A percentile compares a stretch with the other conserved stretches of the same genome.
phyloP scores from a whole-genome alignment of 2,113 vertebrate species.

The Salvelinus alpinus region DNA sequence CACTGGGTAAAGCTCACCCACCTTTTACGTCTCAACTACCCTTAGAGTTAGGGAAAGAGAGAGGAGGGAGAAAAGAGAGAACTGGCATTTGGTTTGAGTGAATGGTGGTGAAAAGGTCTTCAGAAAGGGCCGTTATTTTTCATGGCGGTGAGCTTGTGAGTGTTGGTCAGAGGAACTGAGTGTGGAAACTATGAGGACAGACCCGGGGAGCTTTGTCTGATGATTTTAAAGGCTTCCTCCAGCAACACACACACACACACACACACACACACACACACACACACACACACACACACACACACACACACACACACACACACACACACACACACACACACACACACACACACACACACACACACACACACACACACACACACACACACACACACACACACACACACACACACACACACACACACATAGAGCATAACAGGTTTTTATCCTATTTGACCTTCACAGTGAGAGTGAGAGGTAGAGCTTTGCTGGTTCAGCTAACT shows the following conservation, averaged over 20 bases:
- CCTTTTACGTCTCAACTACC: slow-evolving; percentile 7
- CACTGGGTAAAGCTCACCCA: neutral
- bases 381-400: too few species aligned
- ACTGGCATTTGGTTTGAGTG: slow-evolving; percentile 16
- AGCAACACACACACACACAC: slow-evolving; percentile 7
- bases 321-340: slow-evolving; percentile 25
- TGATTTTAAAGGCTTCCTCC: slow-evolving; percentile 45
- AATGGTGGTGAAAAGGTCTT: slow-evolving; percentile 32
- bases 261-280: slow-evolving; percentile 3
- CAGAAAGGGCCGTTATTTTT: slow-evolving; percentile 46
- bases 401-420: too few species aligned
- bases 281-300: slow-evolving; percentile 5
- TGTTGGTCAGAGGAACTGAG: slow-evolving; percentile 35
- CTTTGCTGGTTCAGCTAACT: slow-evolving; percentile 32
- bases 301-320: slow-evolving; percentile 20
- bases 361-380: neutral
- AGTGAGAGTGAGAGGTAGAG: slow-evolving; percentile 37
- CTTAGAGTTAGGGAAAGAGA: neutral
- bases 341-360: slow-evolving; percentile 20
- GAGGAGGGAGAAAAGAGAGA: slow-evolving; percentile 7
- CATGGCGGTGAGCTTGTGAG: slow-evolving; percentile 38
- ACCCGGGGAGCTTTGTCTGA: slow-evolving; percentile 35
- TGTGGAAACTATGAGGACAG: slow-evolving; percentile 55
- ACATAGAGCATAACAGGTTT: slow-evolving; percentile 15
- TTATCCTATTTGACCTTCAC: slow-evolving; percentile 70